phyloP scores from a whole-genome alignment of 2,113 vertebrate species.

The Lipophrys pholis region DNA sequence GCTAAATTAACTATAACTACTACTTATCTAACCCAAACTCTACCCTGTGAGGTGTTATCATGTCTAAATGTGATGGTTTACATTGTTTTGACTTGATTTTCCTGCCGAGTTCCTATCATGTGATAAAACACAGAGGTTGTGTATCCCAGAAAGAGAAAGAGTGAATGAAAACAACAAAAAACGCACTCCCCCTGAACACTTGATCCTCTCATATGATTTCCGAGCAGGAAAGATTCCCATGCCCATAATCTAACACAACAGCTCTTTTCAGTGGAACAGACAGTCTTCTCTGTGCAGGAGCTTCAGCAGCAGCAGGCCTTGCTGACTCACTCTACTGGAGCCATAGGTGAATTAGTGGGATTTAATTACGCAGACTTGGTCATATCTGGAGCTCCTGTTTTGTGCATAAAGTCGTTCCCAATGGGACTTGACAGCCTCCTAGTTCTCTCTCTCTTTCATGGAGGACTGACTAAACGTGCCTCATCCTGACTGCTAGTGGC shows the following conservation, averaged over 20 bases:
- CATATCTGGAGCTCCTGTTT: conserved; percentile 31
- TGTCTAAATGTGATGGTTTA: no score
- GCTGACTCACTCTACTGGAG: conserved; percentile 72
- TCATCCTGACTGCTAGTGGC: conserved; percentile 33
- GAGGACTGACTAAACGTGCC: conserved; percentile 1
- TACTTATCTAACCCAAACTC: no score
- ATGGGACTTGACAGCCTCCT: conserved; percentile 26
- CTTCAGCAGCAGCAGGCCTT: conserved; percentile 46
- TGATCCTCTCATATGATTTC: conserved; percentile 49
- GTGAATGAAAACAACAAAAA: not conserved
- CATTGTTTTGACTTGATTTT: no score
- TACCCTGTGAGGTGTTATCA: no score
- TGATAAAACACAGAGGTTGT: conserved; percentile 10
- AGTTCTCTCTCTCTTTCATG: not conserved
- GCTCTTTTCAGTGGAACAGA: conserved; percentile 42
- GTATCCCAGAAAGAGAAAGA: not conserved
- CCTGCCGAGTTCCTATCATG: no score
- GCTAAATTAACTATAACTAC: no score
- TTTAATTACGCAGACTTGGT: conserved; percentile 54
- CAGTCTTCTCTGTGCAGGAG: conserved; percentile 34
- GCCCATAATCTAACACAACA: conserved; percentile 26
- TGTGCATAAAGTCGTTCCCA: conserved; percentile 21
- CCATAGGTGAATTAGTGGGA: conserved; percentile 38
- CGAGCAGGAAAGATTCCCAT: conserved; percentile 7
- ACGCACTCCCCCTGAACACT: conserved; percentile 10